phyloP scores from a whole-genome alignment of 2,113 vertebrate species.

The Rhinoptilus africanus region DNA sequence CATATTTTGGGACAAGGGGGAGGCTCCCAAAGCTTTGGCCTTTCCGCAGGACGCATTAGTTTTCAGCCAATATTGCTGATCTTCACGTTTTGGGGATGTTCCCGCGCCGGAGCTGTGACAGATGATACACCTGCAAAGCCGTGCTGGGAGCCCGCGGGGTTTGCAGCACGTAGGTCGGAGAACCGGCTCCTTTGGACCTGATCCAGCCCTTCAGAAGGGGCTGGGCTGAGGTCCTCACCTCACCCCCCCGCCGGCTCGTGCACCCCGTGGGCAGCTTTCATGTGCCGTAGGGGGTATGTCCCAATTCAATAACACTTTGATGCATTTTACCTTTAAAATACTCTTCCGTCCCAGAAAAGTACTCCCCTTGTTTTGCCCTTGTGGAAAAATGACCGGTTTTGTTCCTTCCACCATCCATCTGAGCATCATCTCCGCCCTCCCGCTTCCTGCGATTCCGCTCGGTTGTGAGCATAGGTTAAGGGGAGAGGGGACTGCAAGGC shows the following conservation, averaged over 20 bases:
- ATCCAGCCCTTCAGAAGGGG: constrained; percentile 9
- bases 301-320: not conserved
- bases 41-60: not conserved
- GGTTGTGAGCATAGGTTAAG: rapidly evolving
- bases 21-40: not conserved
- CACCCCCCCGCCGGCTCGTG: not conserved
- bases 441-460: not conserved
- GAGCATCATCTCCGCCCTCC: not conserved
- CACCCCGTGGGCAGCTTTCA: not conserved
- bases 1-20: not conserved
- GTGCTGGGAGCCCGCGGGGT: not conserved
- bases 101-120: not conserved
- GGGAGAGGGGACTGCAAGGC: not conserved
- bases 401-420: not conserved
- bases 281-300: not conserved
- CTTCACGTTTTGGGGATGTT: not conserved
- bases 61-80: not conserved
- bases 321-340: constrained; percentile 42
- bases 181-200: not conserved
- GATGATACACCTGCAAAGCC: constrained; percentile 29
- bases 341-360: not conserved
- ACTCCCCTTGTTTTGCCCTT: not conserved
- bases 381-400: not conserved
- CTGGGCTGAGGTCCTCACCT: not conserved
- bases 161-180: constrained; percentile 3